Evolutionary conservation across 1,140 invertebrate genomes (phyloP), one percentile per base, ranked within the genome.

Genomic region (Forficula auricularia): DNA sequence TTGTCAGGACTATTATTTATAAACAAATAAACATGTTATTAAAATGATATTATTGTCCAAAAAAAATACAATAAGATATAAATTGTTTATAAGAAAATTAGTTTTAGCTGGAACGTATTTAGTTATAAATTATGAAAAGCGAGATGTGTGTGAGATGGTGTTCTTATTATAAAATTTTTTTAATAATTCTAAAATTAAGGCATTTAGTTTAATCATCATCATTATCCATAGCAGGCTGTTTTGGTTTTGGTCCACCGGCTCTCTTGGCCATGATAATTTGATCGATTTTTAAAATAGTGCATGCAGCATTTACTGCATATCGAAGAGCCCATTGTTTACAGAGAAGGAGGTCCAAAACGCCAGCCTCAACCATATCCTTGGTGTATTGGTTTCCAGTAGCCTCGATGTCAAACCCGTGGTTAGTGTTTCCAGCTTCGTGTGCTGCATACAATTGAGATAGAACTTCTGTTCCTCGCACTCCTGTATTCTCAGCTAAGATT

Each of bases 241-340:
- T 75, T 1, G 82, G 68, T 66, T 95, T 94, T 1, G 94, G 92
- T 38, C 92, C 92, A 43, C 92, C 92, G 14, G 91, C 90, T 55
- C 81, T 72, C 64, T 97, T 98, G 1, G 94, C 89, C 89, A 97
- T 96, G 44, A 98, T 97, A 46, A 98, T 97, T 65, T 96, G 82
- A 67, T 99, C 92, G n/a, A 99, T 87, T 61, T 85, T 81, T 3
- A 99, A 69, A 52, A 99, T 83, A 1, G 94, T 97, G 40, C 78
- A 76, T 1, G 92, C 90, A 10, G 89, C 89, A 49, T 82, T 75
- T 0, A 88, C 82, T 1, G 95, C 90, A 66, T 97, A 96, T 57
- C 96, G 94, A 15, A 99, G 60, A 3, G 76, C 92, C 88, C 92
- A 97, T 48, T 75, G 70, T 63, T 98, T 99, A 1, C 79, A 74